These are phyloP conservation scores for Candidula unifasciata DNA, from an alignment of 2,888 invertebrate genomes.

Conservation along the genomic window DNA sequence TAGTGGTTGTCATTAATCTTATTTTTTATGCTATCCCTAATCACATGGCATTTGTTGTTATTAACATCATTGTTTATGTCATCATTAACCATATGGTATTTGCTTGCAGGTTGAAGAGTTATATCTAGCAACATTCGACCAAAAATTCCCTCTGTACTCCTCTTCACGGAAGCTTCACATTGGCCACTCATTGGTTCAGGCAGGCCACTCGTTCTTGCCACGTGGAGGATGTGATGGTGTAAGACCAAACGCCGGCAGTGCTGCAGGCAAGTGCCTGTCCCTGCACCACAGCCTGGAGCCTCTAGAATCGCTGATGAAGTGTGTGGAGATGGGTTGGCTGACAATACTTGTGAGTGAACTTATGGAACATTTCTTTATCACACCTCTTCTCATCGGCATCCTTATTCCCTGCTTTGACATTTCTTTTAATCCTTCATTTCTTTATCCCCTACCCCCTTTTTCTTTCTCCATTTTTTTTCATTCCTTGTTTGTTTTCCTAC, in stretches of 20 bases:
- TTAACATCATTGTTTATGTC: not conserved
- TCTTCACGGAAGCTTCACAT: constrained; percentile 58
- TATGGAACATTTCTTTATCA: no score
- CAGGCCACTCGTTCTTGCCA: constrained; percentile 75
- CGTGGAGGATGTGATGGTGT: constrained; percentile 28
- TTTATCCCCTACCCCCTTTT: not conserved
- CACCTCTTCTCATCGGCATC: no score
- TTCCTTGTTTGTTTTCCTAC: not conserved
- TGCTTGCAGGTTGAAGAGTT: constrained; percentile 67
- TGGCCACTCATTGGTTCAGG: constrained; percentile 67
- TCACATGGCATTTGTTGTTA: not conserved
- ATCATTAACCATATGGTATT: not conserved
- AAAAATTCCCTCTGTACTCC: constrained; percentile 70
- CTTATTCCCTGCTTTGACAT: no score
- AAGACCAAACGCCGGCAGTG: constrained; percentile 11
- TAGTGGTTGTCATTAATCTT: not conserved
- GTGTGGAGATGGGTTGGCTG: constrained; percentile 94
- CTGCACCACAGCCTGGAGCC: constrained; percentile 79
- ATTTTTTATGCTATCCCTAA: not conserved
- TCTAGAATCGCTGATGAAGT: constrained; percentile 89
- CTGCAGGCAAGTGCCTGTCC: constrained; percentile 69
- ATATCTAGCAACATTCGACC: constrained; percentile 79
- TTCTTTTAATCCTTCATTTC: no score
- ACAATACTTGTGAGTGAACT: constrained; percentile 84
- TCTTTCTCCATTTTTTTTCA: no score